phyloP scores from a whole-genome alignment of 2,113 vertebrate genomes.

The Oenanthe oenanthe region DNA sequence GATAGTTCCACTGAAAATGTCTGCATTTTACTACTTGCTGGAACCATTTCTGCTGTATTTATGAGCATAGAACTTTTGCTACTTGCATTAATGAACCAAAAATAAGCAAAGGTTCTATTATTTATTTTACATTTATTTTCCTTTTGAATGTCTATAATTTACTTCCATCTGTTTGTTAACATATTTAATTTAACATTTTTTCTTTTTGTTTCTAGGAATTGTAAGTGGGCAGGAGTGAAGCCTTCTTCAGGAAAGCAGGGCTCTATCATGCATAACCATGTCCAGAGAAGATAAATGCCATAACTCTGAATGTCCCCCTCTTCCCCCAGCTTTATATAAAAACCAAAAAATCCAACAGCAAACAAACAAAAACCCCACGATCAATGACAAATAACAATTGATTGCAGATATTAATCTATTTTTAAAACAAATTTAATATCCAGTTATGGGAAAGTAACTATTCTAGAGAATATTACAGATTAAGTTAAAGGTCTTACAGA shows the following conservation, averaged over 20 bases:
- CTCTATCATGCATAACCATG: neutral
- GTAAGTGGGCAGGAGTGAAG: neutral
- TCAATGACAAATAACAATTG: neutral
- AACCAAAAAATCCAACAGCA: neutral
- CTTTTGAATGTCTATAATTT: neutral
- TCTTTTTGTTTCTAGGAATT: neutral
- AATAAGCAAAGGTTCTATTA: neutral
- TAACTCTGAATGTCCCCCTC: neutral
- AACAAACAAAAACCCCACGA: fast-evolving
- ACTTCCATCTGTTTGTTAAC: neutral
- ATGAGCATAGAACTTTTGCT: neutral
- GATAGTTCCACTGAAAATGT: neutral
- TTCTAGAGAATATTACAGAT: neutral
- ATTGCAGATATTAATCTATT: neutral
- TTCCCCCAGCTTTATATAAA: neutral
- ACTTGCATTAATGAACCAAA: neutral
- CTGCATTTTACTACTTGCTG: neutral
- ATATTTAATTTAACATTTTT: neutral
- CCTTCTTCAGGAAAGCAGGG: neutral
- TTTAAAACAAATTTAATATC: neutral
- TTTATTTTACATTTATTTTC: neutral
- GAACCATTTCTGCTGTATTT: neutral
- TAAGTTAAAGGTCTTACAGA: neutral
- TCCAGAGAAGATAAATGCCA: neutral
- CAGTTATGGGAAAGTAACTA: neutral